phyloP scores from a whole-genome alignment of 2,113 vertebrate genomes.

The Hippocampus comes region DNA sequence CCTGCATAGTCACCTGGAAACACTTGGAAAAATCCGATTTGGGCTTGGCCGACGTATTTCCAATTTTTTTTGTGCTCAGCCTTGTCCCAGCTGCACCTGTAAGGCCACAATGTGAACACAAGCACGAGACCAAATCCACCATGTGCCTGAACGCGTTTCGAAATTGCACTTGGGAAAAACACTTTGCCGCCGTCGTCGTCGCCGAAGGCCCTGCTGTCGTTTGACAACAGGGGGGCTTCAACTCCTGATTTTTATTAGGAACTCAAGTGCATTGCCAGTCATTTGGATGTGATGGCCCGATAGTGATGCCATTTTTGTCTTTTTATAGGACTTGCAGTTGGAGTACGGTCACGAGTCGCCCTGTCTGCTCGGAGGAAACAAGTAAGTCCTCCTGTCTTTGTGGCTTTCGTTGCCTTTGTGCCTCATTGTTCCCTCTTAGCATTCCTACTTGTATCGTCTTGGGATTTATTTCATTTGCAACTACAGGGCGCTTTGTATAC shows the following conservation, averaged over 20 bases:
- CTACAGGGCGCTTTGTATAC: background rate
- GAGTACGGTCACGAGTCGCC: constrained; percentile 86
- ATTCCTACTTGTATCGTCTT: background rate
- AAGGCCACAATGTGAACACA: constrained; percentile 43
- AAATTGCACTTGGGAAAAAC: background rate
- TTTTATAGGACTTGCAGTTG: constrained; percentile 84
- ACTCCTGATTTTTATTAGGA: background rate
- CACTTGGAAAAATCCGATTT: background rate
- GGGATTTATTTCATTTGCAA: background rate
- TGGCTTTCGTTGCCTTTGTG: background rate
- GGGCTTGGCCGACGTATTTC: background rate
- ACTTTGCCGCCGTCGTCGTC: constrained; percentile 5
- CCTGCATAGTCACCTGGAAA: background rate
- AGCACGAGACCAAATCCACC: constrained; percentile 16
- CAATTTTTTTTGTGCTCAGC: background rate
- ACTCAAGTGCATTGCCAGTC: background rate
- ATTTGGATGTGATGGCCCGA: constrained; percentile 4
- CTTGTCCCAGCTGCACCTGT: background rate
- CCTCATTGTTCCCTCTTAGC: background rate
- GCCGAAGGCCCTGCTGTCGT: constrained; percentile 5
- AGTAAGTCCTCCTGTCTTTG: constrained; percentile 75
- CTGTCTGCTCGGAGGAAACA: constrained; percentile 87
- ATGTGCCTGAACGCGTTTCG: background rate
- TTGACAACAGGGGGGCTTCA: background rate
- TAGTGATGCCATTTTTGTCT: constrained; percentile 9